These are phyloP conservation scores for Plotosus lineatus DNA, from an alignment of 2,113 vertebrate genomes.

Conservation along the genomic window DNA sequence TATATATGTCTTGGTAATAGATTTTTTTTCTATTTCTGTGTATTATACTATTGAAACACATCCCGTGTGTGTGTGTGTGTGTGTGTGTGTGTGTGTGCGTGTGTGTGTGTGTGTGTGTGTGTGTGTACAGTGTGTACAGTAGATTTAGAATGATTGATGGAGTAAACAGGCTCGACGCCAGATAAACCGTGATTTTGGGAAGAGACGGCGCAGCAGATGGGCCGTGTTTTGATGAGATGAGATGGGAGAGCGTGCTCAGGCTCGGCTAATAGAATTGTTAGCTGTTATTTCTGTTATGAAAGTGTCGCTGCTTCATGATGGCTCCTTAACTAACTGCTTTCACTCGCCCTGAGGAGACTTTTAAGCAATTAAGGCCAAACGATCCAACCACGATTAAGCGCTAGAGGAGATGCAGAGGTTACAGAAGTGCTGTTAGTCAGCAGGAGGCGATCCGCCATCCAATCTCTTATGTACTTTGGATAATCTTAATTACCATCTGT, in stretches of 20 bases:
- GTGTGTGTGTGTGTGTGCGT: conserved; percentile 54
- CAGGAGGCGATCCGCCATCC: conserved; percentile 68
- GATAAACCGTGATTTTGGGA: conserved; percentile 72
- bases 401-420: conserved; percentile 70
- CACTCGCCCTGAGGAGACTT: conserved; percentile 75
- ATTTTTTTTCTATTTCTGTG: too few relatives aligned
- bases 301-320: conserved; percentile 76
- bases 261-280: conserved; percentile 80
- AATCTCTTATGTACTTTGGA: conserved; percentile 70
- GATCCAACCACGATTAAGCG: conserved; percentile 77
- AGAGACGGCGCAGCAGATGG: conserved; percentile 75
- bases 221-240: conserved; percentile 74
- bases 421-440: conserved; percentile 68
- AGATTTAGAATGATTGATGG: conserved; percentile 62
- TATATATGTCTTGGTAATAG: too few relatives aligned
- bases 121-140: conserved; percentile 60
- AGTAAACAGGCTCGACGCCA: conserved; percentile 67
- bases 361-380: conserved; percentile 77
- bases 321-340: conserved; percentile 76
- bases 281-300: conserved; percentile 78
- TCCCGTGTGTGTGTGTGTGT: conserved; percentile 64
- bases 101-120: conserved; percentile 62
- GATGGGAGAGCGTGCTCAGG: conserved; percentile 73
- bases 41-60: too few relatives aligned
- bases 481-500: conserved; percentile 35